Evolutionary conservation across 2,113 vertebrate genomes (phyloP), one percentile per base, ranked within the genome.

Genomic region (Zapornia atra): DNA sequence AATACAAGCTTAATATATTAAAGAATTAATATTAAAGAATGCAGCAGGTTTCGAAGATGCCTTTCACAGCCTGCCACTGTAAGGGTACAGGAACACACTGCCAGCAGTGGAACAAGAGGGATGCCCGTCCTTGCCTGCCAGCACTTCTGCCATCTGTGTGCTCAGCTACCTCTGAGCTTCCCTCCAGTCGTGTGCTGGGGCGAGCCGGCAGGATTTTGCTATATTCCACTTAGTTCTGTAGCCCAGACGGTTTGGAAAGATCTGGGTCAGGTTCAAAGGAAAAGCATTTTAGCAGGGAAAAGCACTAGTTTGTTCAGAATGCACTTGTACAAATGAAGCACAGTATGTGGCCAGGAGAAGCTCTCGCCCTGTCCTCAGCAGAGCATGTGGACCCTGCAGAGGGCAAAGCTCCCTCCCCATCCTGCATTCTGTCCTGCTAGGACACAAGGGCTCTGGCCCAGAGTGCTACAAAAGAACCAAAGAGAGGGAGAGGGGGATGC

Each of bases 251-350:
- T 78, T 96, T 82, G 88, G 91, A 96, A 96, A 92, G 81, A 96
- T 96, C 95, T 97, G 84, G 94, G 96, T 96, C 94, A 94, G 77
- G 75, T 90, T 96, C 90, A 96, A 95, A 95, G 76, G 51, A 90
- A 96, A 92, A 95, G 61, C 89, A 89, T 48, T 93, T 95, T 48
- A 88, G 82, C 92, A 95, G 73, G 85, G 64, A 93, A 83, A 42
- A 94, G 85, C 79, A 48, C 56, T 83, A 2, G 3, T 53, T 79
- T 82, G 85, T 68, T 72, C 88, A 70, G 64, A 71, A 78, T 25
- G 72, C 0, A 0, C 71, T 88, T 75, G 42, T 51, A 15, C 83
- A 88, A 93, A 86, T 7, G 65, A 88, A 61, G 48, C 79, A 68
- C 15, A 60, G 73, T 14, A 33, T 7, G 31, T 34, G 71, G 71